Evolutionary conservation across 2,113 vertebrate species (phyloP).

Genomic region (Geothlypis trichas): DNA sequence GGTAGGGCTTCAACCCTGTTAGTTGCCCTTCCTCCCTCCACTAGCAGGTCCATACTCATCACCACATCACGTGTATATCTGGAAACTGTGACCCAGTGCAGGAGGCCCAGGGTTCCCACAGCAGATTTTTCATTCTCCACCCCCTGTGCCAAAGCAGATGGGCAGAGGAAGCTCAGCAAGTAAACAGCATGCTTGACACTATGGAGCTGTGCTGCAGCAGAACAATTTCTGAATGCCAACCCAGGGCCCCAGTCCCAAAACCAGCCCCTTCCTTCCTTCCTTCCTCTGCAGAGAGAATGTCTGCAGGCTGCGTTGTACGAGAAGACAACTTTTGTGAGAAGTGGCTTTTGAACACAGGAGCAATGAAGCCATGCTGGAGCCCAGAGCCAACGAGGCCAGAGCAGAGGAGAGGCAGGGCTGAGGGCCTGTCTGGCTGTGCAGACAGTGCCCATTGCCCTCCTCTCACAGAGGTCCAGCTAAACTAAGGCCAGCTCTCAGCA

Average conservation of each 20-base stretch:
- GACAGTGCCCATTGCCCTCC: not conserved
- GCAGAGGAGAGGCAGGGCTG: not conserved
- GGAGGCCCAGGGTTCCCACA: not conserved
- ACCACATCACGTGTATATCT: not conserved
- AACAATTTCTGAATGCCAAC: not conserved
- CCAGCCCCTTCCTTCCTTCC: not conserved
- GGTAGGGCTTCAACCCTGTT: not conserved
- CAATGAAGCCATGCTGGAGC: fast-evolving
- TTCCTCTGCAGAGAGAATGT: not conserved
- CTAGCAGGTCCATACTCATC: not conserved
- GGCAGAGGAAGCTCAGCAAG: not conserved
- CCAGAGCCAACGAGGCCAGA: not conserved
- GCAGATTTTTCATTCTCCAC: not conserved
- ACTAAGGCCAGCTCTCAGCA: fast-evolving
- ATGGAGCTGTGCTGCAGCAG: not conserved
- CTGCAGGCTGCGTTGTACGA: not conserved
- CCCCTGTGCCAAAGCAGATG: not conserved
- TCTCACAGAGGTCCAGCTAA: not conserved
- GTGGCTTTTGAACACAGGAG: not conserved
- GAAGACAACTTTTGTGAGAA: not conserved
- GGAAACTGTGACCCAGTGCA: not conserved
- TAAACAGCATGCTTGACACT: not conserved
- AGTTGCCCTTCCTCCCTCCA: not conserved
- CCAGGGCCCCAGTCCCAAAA: not conserved
- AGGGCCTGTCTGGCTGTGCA: not conserved